Base-by-base conservation (phyloP, 2,797 vertebrate genomes). In the Naso thynnoides region DNA sequence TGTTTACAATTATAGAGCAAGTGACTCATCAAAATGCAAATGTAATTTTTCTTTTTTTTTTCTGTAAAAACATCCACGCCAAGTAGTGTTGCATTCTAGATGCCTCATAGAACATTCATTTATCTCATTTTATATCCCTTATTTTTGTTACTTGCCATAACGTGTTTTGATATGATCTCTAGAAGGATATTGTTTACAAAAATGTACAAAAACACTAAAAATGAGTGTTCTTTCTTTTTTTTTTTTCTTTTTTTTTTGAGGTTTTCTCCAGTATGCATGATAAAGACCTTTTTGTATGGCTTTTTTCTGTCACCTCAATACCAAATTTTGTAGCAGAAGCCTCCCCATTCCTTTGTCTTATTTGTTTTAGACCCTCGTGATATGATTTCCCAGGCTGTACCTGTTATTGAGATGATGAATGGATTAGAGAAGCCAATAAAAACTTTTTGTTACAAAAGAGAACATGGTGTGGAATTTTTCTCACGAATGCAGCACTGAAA, bases 201-300 rank as follows among this genome's bases (percentile, higher is more conserved):
- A 93, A 94, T 94, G 91, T 95, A 94, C 93, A 95, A 95, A 95
- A 95, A 95, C 94, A 95, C 95, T 95, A 95, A 93, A 94, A 93
- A 90, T 83, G 89, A 93, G 90, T 95, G 89, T 91, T 86, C 47
- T 85, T 54, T 58, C 59, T 50, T 74, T 73, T 49, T 73, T 45
- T 57, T 70, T 79, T 47, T 58, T 75, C 44, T 59, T 75, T 42
- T 77, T 68, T 59, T 74, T 50, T 78, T 78, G 47, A 70, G 64
- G 79, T 84, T 91, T 77, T 76, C 83, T 94, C 91, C 90, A 91
- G 92, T 92, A 92, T 95, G 94, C 93, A 95, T 95, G 94, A 94
- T 89, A 92, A 89, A 94, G 92, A 94, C 89, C 85, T 92, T 93
- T 93, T 94, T 94, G 84, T 93, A 94, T 90, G 91, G 91, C 90